A percentile compares a stretch with the other conserved stretches of the same genome.
phyloP scores from a whole-genome alignment of 2,797 vertebrate species.

The Pseudochirops cupreus region DNA sequence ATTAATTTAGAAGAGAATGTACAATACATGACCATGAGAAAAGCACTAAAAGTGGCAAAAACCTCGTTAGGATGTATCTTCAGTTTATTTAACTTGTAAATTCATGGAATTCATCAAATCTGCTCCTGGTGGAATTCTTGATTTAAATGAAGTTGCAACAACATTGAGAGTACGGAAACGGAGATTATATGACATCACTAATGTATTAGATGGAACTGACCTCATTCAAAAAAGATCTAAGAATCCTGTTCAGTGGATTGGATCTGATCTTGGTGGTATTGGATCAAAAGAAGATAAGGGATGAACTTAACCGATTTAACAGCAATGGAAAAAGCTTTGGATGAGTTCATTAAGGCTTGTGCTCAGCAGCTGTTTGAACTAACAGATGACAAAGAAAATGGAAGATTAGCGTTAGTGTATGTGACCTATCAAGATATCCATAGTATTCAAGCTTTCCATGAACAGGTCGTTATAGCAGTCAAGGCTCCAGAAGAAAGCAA shows the following conservation, averaged over 20 bases:
- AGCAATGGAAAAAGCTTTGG: no score
- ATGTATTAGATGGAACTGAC: no score
- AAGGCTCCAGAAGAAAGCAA: constrained; percentile 95
- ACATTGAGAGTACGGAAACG: constrained; percentile 89
- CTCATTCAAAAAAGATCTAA: no score
- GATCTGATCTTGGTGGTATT: no score
- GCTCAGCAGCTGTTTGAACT: no score
- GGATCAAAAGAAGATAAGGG: no score
- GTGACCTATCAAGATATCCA: constrained; percentile 93
- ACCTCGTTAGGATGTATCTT: constrained; percentile 88
- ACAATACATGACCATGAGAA: no score
- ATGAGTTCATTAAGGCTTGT: no score
- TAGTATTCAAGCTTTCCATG: constrained; percentile 89
- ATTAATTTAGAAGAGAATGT: no score
- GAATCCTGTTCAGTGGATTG: no score
- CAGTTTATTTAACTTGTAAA: constrained; percentile 89
- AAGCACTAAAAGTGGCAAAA: constrained; percentile 71
- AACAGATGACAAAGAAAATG: no score
- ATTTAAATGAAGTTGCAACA: constrained; percentile 89
- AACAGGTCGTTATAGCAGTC: constrained; percentile 93
- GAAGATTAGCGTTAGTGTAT: constrained; percentile 87
- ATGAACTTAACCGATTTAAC: no score
- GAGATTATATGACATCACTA: constrained; percentile 85
- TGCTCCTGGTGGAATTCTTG: constrained; percentile 89
- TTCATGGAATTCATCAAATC: constrained; percentile 91